Percentiles rank a stretch among this genome's conserved stretches.
Conservation (phyloP, 2,888 invertebrate species). For the Drosophila phalerata region DNA sequence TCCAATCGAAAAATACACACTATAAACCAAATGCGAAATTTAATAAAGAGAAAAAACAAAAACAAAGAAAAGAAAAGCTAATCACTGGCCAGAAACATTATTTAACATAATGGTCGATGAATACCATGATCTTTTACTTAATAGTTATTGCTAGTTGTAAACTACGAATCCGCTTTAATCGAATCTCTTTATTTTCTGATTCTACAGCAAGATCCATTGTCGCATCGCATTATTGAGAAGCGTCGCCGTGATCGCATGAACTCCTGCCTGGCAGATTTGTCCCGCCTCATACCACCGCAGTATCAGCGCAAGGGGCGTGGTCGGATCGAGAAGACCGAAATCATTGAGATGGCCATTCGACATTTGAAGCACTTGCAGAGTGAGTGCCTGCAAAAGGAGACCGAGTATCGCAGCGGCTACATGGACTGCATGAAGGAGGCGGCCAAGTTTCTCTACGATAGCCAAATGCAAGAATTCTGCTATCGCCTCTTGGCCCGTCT, state of each 20-base stretch:
- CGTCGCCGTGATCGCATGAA: constrained; percentile 98
- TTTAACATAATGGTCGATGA: constrained; percentile 48
- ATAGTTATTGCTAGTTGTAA: constrained; percentile 11
- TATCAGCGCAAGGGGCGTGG: constrained; percentile 98
- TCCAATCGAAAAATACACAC: constrained; percentile 24
- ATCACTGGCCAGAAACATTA: constrained; percentile 55
- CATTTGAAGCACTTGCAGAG: constrained; percentile 96
- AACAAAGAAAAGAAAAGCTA: too few species aligned
- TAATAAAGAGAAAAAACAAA: constrained; percentile 24
- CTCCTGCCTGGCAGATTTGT: constrained; percentile 97
- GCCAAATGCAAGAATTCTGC: constrained; percentile 93
- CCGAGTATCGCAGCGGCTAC: constrained; percentile 92
- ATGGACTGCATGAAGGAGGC: constrained; percentile 96
- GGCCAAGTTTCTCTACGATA: constrained; percentile 94
- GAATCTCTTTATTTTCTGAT: constrained; percentile 2
- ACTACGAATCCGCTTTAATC: constrained; percentile 18
- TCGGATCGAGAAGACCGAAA: constrained; percentile 98
- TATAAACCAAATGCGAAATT: constrained; percentile 22
- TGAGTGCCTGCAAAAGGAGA: constrained; percentile 85
- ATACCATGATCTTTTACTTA: constrained; percentile 49
- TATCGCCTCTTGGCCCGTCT: constrained; percentile 93
- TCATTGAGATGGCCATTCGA: constrained; percentile 98
- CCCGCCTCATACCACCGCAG: constrained; percentile 95
- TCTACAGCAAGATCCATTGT: constrained; percentile 95
- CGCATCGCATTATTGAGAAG: constrained; percentile 99